These are phyloP conservation scores for Pyrocoelia pectoralis DNA, from an alignment of 2,888 invertebrate species.

Conservation along the genomic window DNA sequence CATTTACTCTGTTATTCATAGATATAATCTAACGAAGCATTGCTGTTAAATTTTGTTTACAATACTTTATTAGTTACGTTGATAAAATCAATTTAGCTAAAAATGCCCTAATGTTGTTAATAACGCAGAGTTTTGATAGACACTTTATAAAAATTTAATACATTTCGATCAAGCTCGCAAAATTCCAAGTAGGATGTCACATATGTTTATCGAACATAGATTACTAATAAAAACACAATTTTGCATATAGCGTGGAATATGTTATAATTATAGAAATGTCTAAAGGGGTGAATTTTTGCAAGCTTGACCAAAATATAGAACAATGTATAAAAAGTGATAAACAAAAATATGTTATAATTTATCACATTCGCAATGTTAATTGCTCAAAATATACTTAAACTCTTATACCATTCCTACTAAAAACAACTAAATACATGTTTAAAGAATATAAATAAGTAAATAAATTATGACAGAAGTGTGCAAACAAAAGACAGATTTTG, in stretches of 20 bases:
- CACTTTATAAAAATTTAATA: conserved; percentile 2
- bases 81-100: no score
- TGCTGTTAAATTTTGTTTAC: conserved; percentile 6
- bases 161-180: background rate
- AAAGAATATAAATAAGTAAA: background rate
- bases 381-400: background rate
- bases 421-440: background rate
- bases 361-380: conserved; percentile 2
- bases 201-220: no score
- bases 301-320: background rate
- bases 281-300: no score
- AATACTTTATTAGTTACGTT: background rate
- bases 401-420: background rate
- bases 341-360: conserved; percentile 5
- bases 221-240: no score
- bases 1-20: background rate
- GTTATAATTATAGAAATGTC: no score
- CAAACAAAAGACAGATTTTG: background rate
- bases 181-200: no score
- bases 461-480: background rate
- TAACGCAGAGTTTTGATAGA: background rate
- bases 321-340: conserved; percentile 5
- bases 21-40: conserved; percentile 4
- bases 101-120: no score
- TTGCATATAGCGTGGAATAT: no score